Evolutionary conservation across 2,888 invertebrate genomes (phyloP).

Genomic region (Machimus rusticus): DNA sequence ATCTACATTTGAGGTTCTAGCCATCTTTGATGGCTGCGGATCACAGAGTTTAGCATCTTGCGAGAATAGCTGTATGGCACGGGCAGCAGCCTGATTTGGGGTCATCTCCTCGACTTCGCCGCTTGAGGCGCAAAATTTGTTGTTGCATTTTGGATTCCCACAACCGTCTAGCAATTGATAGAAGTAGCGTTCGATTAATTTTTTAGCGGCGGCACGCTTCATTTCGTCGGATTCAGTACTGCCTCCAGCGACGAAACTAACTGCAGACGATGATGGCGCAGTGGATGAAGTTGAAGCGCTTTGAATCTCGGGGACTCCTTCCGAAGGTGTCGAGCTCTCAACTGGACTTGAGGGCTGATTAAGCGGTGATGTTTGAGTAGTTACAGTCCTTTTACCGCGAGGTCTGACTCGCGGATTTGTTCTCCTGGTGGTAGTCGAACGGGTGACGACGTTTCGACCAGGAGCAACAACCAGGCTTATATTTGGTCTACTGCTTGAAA

Average conservation of each 20-base stretch:
- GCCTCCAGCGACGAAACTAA: background rate
- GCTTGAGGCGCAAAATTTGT: constrained; percentile 89
- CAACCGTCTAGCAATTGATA: constrained; percentile 92
- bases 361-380: constrained; percentile 47
- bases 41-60: constrained; percentile 87
- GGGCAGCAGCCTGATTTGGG: constrained; percentile 89
- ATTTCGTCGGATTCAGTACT: constrained; percentile 68
- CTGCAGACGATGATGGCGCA: constrained; percentile 32
- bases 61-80: constrained; percentile 85
- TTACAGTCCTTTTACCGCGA: constrained; percentile 13
- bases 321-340: constrained; percentile 25
- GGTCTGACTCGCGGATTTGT: background rate
- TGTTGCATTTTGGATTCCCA: constrained; percentile 86
- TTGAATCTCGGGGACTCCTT: constrained; percentile 36
- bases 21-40: constrained; percentile 73
- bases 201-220: constrained; percentile 81
- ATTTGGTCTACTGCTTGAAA: background rate
- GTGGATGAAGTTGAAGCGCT: constrained; percentile 42
- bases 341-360: constrained; percentile 46
- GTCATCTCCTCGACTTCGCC: constrained; percentile 80
- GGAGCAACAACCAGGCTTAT: background rate
- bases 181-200: constrained; percentile 90
- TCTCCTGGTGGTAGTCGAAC: background rate
- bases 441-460: background rate
- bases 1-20: constrained; percentile 65